Percentiles rank a stretch among this genome's conserved stretches.
Conservation (phyloP, 2,113 vertebrate species). For the Natator depressus region DNA sequence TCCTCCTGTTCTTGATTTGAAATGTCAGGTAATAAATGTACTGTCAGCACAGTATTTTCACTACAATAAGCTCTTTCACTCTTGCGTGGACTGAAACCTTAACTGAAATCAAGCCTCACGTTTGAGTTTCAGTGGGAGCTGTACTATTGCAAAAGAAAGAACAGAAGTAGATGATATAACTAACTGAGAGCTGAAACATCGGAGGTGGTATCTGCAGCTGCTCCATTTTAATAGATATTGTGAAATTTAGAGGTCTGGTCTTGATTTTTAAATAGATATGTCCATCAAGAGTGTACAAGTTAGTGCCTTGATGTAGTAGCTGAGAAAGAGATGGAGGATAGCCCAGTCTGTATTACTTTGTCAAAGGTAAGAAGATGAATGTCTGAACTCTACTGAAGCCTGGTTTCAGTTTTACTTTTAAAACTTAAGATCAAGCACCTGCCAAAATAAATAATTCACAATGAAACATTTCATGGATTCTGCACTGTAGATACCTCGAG, state of each 20-base stretch:
- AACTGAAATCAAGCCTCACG: background rate
- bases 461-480: constrained; percentile 56
- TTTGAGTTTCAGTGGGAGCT: background rate
- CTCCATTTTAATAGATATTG: constrained; percentile 5
- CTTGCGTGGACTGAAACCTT: background rate
- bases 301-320: background rate
- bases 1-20: background rate
- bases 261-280: background rate
- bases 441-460: constrained; percentile 65
- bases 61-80: background rate
- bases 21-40: background rate
- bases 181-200: background rate
- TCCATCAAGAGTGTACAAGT: background rate
- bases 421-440: constrained; percentile 57
- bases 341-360: constrained; percentile 15
- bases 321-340: constrained; percentile 1
- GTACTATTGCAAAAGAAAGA: background rate
- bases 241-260: background rate
- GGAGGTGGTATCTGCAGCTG: background rate
- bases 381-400: constrained; percentile 41
- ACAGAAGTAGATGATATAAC: background rate
- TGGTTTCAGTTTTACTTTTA: constrained; percentile 55
- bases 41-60: background rate
- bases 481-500: constrained; percentile 37
- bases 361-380: constrained; percentile 40